A percentile compares a stretch with the other conserved stretches of the same genome.
phyloP scores from a whole-genome alignment of 2,113 vertebrate genomes.

The Gila orcuttii region DNA sequence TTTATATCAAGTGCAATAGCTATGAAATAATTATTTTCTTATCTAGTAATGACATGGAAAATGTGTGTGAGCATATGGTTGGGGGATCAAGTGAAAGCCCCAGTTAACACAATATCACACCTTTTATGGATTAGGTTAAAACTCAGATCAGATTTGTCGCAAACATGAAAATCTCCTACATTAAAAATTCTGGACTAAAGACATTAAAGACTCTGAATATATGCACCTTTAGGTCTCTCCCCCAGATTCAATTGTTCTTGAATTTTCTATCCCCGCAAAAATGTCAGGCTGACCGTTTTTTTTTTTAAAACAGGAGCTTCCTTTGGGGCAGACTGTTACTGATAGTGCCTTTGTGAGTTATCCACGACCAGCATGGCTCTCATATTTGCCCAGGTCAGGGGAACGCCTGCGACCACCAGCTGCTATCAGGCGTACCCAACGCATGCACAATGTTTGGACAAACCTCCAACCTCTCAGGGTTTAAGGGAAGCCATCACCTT shows the following conservation, averaged over 20 bases:
- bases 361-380: slow-evolving; percentile 32
- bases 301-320: slow-evolving; percentile 46
- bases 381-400: slow-evolving; percentile 33
- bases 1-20: not conserved
- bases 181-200: not conserved
- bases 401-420: slow-evolving; percentile 32
- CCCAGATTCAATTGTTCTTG: slow-evolving; percentile 43
- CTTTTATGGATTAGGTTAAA: not conserved
- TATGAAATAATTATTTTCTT: not conserved
- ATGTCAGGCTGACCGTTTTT: slow-evolving; percentile 41
- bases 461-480: slow-evolving; percentile 4
- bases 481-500: slow-evolving; percentile 11
- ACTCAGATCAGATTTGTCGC: not conserved
- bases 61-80: not conserved
- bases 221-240: slow-evolving; percentile 9
- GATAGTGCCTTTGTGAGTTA: slow-evolving; percentile 45
- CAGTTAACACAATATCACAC: not conserved
- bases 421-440: slow-evolving; percentile 17
- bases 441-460: slow-evolving; percentile 25
- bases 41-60: not conserved
- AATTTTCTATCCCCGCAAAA: slow-evolving; percentile 17
- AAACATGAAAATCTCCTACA: not conserved
- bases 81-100: not conserved
- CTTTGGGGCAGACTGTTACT: slow-evolving; percentile 42
- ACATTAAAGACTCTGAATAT: not conserved